Evolutionary conservation across 2,797 vertebrate species (phyloP).

Genomic region (Premnoplex brunnescens): DNA sequence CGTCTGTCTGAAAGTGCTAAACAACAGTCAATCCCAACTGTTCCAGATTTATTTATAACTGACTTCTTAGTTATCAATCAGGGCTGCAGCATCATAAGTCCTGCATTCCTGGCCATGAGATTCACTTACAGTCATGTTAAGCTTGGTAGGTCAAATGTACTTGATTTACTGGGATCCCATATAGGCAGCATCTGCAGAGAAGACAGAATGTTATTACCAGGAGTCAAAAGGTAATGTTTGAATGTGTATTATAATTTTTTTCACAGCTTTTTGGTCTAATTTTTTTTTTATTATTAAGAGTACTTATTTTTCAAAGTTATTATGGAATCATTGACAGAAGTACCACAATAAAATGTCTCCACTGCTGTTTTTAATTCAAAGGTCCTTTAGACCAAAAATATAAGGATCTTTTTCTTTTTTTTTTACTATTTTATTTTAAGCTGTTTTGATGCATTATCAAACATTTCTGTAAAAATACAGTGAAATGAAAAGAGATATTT

Average conservation of each 20-base stretch:
- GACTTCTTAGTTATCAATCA: slow-evolving; percentile 57
- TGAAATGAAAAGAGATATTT: background rate
- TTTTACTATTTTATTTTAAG: background rate
- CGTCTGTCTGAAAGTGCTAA: slow-evolving; percentile 69
- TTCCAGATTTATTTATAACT: slow-evolving; percentile 79
- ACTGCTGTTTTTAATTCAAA: background rate
- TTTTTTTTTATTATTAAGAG: background rate
- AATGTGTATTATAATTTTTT: background rate
- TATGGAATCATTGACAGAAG: background rate
- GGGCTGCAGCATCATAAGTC: slow-evolving; percentile 36
- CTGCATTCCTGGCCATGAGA: background rate
- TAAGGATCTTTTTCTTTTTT: background rate
- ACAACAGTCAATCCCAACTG: slow-evolving; percentile 74
- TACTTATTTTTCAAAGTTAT: background rate
- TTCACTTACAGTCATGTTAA: background rate
- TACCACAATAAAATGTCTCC: background rate
- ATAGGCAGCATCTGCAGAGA: background rate
- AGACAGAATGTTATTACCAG: background rate
- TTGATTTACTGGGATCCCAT: background rate
- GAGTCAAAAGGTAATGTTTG: background rate
- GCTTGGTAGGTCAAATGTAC: background rate
- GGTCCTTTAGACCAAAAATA: background rate
- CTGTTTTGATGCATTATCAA: background rate
- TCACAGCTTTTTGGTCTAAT: background rate
- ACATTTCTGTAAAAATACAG: background rate